These are phyloP conservation scores for Caenorhabditis sp. DNA, from an alignment of 2,888 invertebrate species.

Conservation along the genomic window DNA sequence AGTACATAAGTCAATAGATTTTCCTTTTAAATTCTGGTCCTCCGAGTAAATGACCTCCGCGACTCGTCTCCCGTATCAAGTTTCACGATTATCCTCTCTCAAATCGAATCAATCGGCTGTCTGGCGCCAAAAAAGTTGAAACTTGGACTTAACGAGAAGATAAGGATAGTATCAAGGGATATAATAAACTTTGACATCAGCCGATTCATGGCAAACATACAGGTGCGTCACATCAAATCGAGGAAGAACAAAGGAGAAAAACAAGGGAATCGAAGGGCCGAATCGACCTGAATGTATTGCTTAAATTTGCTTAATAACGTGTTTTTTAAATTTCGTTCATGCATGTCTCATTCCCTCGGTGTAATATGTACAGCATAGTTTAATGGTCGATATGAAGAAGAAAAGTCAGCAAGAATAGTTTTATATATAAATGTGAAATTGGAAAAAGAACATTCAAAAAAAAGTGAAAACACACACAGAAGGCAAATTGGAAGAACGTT, in stretches of 20 bases:
- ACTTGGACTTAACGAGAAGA: constrained; percentile 50
- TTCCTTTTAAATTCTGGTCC: not conserved
- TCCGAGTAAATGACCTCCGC: constrained; percentile 20
- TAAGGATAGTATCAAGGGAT: constrained; percentile 10
- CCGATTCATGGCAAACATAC: constrained; percentile 22
- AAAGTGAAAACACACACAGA: constrained; percentile 39
- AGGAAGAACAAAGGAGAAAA: constrained; percentile 25
- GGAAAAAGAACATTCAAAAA: constrained; percentile 23
- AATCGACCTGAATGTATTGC: constrained; percentile 50
- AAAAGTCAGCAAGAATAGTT: constrained; percentile 30
- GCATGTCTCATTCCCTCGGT: constrained; percentile 12
- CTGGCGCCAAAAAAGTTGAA: constrained; percentile 59
- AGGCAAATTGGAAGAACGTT: constrained; percentile 18
- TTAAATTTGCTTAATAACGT: constrained; percentile 62
- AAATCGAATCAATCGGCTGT: constrained; percentile 46
- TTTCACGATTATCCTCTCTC: constrained; percentile 16
- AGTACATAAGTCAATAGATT: constrained; percentile 8
- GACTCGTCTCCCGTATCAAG: constrained; percentile 43
- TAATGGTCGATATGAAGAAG: constrained; percentile 42
- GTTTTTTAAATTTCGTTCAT: no score
- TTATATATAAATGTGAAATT: constrained; percentile 26
- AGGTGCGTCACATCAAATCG: constrained; percentile 5
- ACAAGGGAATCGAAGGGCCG: constrained; percentile 9
- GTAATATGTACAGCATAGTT: constrained; percentile 59
- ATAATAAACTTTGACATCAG: constrained; percentile 43